A percentile compares a stretch with the other conserved stretches of the same genome.
Conservation (phyloP, 2,888 invertebrate genomes). For the Tipula helvola region DNA sequence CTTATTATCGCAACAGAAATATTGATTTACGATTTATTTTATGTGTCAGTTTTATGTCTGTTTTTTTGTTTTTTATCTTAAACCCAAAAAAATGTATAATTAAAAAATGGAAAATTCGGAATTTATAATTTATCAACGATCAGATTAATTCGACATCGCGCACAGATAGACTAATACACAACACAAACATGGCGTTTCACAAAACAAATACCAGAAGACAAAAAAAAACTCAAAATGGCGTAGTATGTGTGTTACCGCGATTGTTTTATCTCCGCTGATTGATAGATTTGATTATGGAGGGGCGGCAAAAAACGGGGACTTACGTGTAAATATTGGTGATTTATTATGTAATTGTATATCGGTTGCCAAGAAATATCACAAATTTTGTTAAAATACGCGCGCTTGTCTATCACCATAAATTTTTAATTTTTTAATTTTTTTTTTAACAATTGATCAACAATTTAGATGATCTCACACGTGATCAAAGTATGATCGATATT, state of each 20-base stretch:
- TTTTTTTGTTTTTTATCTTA: not conserved
- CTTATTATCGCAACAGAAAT: not conserved
- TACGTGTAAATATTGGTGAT: not conserved
- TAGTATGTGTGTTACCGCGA: not conserved
- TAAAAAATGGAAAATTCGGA: not conserved
- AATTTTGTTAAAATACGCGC: not conserved
- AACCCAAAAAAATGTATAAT: not conserved
- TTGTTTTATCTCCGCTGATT: not conserved
- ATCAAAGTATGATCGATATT: slow-evolving; percentile 4
- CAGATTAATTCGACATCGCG: not conserved
- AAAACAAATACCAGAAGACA: not conserved
- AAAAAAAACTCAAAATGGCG: not conserved
- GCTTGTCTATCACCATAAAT: not conserved
- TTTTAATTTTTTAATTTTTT: not conserved
- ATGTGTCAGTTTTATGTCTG: not conserved
- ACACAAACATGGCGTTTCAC: not conserved
- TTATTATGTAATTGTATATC: not conserved
- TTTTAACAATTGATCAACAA: not conserved
- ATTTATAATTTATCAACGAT: not conserved
- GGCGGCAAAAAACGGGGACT: not conserved
- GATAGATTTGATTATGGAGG: not conserved
- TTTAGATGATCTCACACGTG: not conserved
- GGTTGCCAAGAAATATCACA: not conserved
- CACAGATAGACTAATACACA: not conserved
- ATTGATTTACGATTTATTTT: not conserved